These are phyloP conservation scores for Rhabdophis nuchalis DNA, from an alignment of 2,797 vertebrate genomes.

Conservation along the genomic window DNA sequence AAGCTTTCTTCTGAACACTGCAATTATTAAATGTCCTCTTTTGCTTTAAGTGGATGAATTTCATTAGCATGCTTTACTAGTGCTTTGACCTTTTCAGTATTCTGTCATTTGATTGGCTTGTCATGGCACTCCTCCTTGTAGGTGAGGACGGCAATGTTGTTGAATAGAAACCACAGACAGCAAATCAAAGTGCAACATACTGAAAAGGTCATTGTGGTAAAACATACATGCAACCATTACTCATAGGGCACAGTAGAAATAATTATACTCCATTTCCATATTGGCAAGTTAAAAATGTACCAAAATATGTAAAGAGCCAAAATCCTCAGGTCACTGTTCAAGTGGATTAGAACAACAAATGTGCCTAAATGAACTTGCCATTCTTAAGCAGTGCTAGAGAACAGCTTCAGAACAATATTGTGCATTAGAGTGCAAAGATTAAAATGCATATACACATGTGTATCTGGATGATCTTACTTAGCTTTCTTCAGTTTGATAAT, in stretches of 20 bases:
- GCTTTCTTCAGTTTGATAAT: background rate
- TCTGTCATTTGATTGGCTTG: constrained; percentile 34
- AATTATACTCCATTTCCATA: background rate
- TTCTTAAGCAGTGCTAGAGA: background rate
- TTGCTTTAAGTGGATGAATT: constrained; percentile 16
- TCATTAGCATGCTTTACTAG: constrained; percentile 36
- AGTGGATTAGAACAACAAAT: constrained; percentile 3
- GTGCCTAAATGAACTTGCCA: background rate
- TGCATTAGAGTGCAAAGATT: background rate
- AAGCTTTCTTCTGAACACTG: constrained; percentile 26
- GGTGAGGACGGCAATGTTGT: constrained; percentile 17
- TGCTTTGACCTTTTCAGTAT: constrained; percentile 45
- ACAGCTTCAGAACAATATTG: background rate
- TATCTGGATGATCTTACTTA: background rate
- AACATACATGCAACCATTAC: constrained; percentile 6
- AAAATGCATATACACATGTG: background rate
- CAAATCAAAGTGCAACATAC: background rate
- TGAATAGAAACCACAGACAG: constrained; percentile 34
- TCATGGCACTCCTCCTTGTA: constrained; percentile 20
- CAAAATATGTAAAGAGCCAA: background rate
- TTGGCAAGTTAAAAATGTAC: background rate
- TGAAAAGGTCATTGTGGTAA: constrained; percentile 18
- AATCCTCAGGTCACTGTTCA: background rate
- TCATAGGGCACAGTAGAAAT: constrained; percentile 15
- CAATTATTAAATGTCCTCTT: constrained; percentile 23